A percentile compares a stretch with the other conserved stretches of the same genome.
phyloP scores from a whole-genome alignment of 2,888 invertebrate species.

The Digitonthophagus gazella region DNA sequence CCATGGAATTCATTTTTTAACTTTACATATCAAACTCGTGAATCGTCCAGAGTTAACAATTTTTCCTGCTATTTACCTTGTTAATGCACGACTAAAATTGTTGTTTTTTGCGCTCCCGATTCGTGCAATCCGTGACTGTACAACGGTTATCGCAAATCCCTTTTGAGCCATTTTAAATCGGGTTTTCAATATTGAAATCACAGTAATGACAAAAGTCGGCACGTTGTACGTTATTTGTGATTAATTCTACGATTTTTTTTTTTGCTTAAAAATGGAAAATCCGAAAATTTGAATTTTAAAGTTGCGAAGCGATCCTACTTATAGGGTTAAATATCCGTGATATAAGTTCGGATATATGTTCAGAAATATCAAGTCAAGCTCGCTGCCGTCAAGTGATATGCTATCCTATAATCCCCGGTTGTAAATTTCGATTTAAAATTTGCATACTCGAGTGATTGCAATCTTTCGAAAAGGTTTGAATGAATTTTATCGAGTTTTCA shows the following conservation, averaged over 20 bases:
- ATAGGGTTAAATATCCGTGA: background rate
- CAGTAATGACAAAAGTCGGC: background rate
- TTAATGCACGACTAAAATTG: background rate
- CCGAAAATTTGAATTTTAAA: background rate
- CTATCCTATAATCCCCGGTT: slow-evolving; percentile 2
- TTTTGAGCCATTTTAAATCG: background rate
- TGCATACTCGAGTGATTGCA: background rate
- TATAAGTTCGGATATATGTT: background rate
- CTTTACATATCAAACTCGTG: no score
- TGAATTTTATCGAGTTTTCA: no score
- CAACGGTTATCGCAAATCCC: background rate
- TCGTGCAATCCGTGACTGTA: background rate
- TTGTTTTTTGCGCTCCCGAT: background rate
- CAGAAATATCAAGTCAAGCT: background rate
- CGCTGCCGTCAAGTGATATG: slow-evolving; percentile 3
- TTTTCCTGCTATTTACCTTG: background rate
- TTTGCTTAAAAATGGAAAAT: background rate
- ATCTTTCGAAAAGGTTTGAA: background rate
- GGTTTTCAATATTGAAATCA: background rate
- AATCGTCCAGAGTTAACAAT: background rate
- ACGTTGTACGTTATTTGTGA: background rate
- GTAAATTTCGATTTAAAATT: slow-evolving; percentile 13
- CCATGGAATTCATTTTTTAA: background rate
- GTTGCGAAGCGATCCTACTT: background rate
- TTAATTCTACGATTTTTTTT: no score